These are phyloP conservation scores for Pempheris klunzingeri DNA, from an alignment of 2,797 vertebrate species.

Conservation along the genomic window DNA sequence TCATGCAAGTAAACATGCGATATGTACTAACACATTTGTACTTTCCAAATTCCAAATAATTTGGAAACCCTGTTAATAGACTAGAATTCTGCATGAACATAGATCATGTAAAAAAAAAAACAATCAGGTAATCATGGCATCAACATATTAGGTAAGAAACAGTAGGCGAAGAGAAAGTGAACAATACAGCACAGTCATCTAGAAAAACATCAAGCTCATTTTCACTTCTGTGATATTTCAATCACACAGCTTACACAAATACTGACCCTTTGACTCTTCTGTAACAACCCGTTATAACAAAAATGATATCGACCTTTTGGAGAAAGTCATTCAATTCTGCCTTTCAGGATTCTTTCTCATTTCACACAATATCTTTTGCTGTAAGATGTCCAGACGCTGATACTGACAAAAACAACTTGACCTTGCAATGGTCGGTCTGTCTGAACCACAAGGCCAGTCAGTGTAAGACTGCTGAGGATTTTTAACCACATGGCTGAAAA, in stretches of 20 bases:
- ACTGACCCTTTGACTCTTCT: background rate
- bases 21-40: background rate
- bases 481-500: conserved; percentile 18
- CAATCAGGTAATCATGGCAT: background rate
- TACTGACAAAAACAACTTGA: conserved; percentile 3
- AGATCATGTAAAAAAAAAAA: background rate
- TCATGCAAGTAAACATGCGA: background rate
- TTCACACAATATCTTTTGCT: background rate
- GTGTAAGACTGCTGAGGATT: background rate
- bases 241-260: background rate
- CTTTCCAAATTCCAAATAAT: background rate
- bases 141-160: background rate
- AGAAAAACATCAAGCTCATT: background rate
- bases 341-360: background rate
- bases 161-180: no score
- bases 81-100: background rate
- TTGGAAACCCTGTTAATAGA: background rate
- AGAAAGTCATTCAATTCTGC: background rate
- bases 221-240: background rate
- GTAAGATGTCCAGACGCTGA: conserved; percentile 6
- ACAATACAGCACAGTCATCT: background rate
- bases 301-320: no score
- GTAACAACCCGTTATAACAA: no score
- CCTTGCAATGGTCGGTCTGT: conserved; percentile 12
- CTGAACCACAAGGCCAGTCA: conserved; percentile 16